Conservation (phyloP, 2,888 invertebrate species). For the Trisateles emortualis region DNA sequence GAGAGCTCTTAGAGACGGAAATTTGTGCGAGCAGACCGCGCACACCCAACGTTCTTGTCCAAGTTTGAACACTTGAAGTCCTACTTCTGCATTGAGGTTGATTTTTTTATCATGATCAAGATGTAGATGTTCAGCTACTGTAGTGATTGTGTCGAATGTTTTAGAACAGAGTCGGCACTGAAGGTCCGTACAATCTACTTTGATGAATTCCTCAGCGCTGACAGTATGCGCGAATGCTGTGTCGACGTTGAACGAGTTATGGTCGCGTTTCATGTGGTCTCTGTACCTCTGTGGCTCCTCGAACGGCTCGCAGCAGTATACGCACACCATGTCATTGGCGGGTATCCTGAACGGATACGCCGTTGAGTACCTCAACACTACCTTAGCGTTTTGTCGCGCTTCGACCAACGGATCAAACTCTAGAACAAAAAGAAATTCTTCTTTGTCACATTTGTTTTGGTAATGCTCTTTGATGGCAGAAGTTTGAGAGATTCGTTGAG, state of each 20-base stretch:
- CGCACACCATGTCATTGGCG: constrained; percentile 63
- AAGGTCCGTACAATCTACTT: constrained; percentile 68
- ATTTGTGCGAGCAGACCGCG: constrained; percentile 55
- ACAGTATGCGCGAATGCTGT: constrained; percentile 58
- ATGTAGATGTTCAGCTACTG: constrained; percentile 57
- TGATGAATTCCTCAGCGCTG: constrained; percentile 45
- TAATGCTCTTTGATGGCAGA: constrained; percentile 3
- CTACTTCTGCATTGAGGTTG: constrained; percentile 52
- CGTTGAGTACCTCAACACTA: constrained; percentile 65
- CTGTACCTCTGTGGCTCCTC: constrained; percentile 61
- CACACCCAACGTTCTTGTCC: constrained; percentile 59
- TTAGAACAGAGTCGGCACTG: constrained; percentile 61
- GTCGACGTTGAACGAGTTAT: constrained; percentile 55
- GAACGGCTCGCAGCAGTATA: constrained; percentile 64
- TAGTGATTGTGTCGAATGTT: constrained; percentile 47
- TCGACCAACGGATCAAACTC: constrained; percentile 62
- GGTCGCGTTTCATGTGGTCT: constrained; percentile 63
- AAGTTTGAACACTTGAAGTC: constrained; percentile 61
- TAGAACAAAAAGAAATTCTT: constrained; percentile 72
- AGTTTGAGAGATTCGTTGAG: neutral
- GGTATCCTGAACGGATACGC: constrained; percentile 70
- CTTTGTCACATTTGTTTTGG: constrained; percentile 45
- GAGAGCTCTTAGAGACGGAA: constrained; percentile 56
- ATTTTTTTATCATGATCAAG: constrained; percentile 49
- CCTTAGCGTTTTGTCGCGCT: constrained; percentile 68